Conservation (phyloP, 2,888 invertebrate species). For the Drosophila borealis region DNA sequence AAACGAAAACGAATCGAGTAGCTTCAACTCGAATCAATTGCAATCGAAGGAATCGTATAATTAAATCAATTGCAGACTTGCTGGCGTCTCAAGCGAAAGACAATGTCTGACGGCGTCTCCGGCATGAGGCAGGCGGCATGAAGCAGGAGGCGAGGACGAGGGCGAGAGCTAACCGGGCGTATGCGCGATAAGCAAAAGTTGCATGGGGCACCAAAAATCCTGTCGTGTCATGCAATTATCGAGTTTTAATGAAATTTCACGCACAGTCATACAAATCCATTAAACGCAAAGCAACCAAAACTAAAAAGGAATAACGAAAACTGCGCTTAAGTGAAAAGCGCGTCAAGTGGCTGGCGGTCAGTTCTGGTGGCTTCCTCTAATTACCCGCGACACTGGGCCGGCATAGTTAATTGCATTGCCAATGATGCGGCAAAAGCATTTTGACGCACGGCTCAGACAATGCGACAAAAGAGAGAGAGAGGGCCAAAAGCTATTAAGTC, state of each 20-base stretch:
- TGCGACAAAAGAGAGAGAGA: conserved; percentile 4
- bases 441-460: conserved; percentile 44
- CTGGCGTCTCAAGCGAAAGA: conserved; percentile 6
- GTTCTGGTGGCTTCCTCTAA: conserved; percentile 42
- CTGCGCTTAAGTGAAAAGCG: conserved; percentile 17
- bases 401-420: conserved; percentile 72
- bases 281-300: conserved; percentile 36
- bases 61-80: conserved; percentile 64
- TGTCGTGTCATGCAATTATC: conserved; percentile 77
- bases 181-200: conserved; percentile 36
- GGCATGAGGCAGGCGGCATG: too few species aligned
- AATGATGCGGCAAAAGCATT: conserved; percentile 76
- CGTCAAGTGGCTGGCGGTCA: conserved; percentile 31
- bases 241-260: conserved; percentile 76
- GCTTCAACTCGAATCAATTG: conserved; percentile 46
- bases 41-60: conserved; percentile 51
- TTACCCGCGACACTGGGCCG: conserved; percentile 52
- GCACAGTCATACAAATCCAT: conserved; percentile 71
- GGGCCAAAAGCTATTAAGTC: conserved; percentile 65
- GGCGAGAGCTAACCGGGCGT: not conserved
- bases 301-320: conserved; percentile 8
- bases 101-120: conserved; percentile 16
- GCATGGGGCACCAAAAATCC: conserved; percentile 46
- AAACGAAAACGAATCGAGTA: conserved; percentile 26
- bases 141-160: not conserved